Conservation (phyloP, 2,888 invertebrate species). For the Heterodera filipjevi region DNA sequence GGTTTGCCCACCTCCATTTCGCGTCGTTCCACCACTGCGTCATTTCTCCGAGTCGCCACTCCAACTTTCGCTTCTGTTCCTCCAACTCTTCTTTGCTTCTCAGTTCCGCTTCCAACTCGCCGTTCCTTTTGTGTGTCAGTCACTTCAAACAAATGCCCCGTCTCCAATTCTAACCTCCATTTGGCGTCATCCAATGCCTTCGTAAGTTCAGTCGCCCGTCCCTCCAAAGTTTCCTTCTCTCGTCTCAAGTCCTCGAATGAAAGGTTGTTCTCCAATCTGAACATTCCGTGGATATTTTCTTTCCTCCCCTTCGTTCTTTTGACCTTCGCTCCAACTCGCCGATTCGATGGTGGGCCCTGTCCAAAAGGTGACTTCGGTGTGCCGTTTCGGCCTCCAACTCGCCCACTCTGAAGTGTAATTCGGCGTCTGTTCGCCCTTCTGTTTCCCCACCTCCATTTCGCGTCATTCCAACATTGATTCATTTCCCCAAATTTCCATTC, state of each 20-base stretch:
- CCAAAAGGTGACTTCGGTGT: slow-evolving; percentile 21
- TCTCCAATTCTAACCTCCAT: slow-evolving; percentile 46
- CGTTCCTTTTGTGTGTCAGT: slow-evolving; percentile 13
- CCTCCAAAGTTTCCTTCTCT: slow-evolving; percentile 48
- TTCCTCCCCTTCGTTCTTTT: neutral
- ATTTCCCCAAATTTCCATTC: slow-evolving; percentile 52
- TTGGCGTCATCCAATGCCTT: slow-evolving; percentile 55
- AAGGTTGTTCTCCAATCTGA: neutral
- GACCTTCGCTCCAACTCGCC: slow-evolving; percentile 26
- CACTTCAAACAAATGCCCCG: neutral
- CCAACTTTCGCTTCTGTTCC: slow-evolving; percentile 53
- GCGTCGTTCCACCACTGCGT: slow-evolving; percentile 56
- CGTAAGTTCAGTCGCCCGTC: slow-evolving; percentile 49
- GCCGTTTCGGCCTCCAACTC: slow-evolving; percentile 31
- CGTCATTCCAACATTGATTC: slow-evolving; percentile 53
- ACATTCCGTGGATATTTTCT: neutral
- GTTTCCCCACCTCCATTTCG: slow-evolving; percentile 50
- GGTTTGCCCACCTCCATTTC: slow-evolving; percentile 52
- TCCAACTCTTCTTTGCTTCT: slow-evolving; percentile 35
- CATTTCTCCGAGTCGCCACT: slow-evolving; percentile 53
- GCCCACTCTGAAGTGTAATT: slow-evolving; percentile 27
- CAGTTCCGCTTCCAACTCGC: slow-evolving; percentile 30
- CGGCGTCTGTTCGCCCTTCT: neutral
- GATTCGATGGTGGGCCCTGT: slow-evolving; percentile 30
- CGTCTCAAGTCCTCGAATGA: slow-evolving; percentile 41